A percentile compares a stretch with the other conserved stretches of the same genome.
Conservation (phyloP, 92 coral and sea anemone genomes). For the Virgularia gustaviana region DNA sequence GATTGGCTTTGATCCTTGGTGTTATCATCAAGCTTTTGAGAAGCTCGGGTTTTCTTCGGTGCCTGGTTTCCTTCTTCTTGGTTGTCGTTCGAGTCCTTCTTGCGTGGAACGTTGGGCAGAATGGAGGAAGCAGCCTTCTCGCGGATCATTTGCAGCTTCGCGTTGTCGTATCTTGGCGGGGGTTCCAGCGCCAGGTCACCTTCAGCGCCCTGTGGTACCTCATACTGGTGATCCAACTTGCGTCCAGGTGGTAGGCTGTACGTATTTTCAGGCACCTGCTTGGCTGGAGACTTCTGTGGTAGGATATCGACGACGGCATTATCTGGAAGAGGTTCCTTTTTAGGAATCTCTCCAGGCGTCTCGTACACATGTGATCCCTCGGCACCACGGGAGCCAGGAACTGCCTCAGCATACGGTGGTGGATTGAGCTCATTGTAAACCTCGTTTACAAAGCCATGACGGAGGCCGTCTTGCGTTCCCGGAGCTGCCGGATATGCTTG, state of each 20-base stretch:
- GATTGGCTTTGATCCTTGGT: too few species aligned
- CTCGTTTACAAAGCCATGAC: slow-evolving; percentile 1
- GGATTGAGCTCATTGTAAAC: slow-evolving; percentile 17
- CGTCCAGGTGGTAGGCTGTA: not conserved
- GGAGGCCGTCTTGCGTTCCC: slow-evolving; percentile 8
- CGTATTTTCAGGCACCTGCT: not conserved
- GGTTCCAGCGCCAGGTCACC: slow-evolving; percentile 1
- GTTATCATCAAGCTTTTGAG: too few species aligned
- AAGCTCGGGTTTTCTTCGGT: too few species aligned
- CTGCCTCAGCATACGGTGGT: not conserved
- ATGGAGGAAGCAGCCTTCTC: slow-evolving; percentile 11
- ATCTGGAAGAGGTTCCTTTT: slow-evolving; percentile 2
- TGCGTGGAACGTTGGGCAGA: slow-evolving; percentile 30
- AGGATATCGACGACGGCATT: slow-evolving; percentile 7
- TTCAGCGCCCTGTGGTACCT: not conserved
- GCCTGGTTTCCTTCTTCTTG: too few species aligned
- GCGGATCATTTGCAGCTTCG: slow-evolving; percentile 2
- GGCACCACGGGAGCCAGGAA: not conserved
- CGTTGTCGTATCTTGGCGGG: slow-evolving; percentile 17
- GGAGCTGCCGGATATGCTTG: too few species aligned
- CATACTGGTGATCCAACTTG: not conserved
- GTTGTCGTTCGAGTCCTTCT: too few species aligned
- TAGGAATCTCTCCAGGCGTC: not conserved
- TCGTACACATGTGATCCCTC: slow-evolving; percentile 3
- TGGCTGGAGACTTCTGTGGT: slow-evolving; percentile 6